Base-by-base conservation (phyloP, 92 coral and sea anemone species). In the Pocillopora grandis region DNA sequence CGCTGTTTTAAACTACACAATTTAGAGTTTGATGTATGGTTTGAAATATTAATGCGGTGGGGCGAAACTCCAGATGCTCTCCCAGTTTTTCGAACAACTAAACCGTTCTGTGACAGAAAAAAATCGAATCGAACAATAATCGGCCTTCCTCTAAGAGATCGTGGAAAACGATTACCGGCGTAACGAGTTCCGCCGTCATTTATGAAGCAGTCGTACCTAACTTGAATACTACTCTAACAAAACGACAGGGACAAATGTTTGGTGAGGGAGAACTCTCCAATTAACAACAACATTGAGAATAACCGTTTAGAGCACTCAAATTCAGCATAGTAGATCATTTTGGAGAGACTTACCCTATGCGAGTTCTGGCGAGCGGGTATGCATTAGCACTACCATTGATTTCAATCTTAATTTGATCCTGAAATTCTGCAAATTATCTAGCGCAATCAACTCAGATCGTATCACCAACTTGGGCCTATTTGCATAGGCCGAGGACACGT, bases 11-110 rank as follows among this genome's bases (percentile, higher is more conserved):
- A 14, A 77, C 55, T 61, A 20, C 66, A 36, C 49, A 7, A 27
- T 59, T 27, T 49, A 61, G 71, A 64, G 18, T 6, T 14, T 48
- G 18, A 48, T 27, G 9, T 79, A 14, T 31, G 21, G 64, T 17
- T 35, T 66, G 52, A 79, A 56, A 79, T 79, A 66, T 77, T 77
- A 37, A 77, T 77, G 69, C 49, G 20, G 12, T 55, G 9, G 18
- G 64, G 14, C 35, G 56, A 79, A 33, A 79, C 52, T 79, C 60
- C 59, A 31, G 52, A 23, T 66, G 70, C 14, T 31, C 67, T 12
- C 60, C 17, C 23, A 65, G 36, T 12, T 48, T 48, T 78, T 77
- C 52, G 33, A 20, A 12, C n/a, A 37, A 16, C 12, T 60, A 12
- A 9, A n/a, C 42, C 21, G 35, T 21, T 64, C 35, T 65, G 52